Evolutionary conservation across 2,888 invertebrate species (phyloP), one percentile per base, ranked within the genome.

Genomic region (Habroteleia sp.): DNA sequence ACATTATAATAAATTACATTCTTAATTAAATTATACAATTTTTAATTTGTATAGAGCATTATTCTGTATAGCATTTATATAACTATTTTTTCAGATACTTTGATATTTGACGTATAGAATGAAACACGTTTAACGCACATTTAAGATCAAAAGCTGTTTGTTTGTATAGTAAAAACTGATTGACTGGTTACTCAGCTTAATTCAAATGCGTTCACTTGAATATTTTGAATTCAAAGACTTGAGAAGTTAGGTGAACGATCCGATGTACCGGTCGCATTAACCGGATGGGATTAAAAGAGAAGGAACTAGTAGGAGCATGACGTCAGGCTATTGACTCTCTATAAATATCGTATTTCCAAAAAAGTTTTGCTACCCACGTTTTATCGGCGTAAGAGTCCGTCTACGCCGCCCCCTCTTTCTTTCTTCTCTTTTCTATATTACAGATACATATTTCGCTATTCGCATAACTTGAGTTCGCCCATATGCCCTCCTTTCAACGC

Each of bases 341-440:
- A 84, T 85, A 85, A 84, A 85, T 85, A 85, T 82, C 81, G 78
- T 78, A 79, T 82, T 82, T 82, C 79, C 77, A 68, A 80, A 83
- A 81, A 80, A 81, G 79, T 80, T 44, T 44, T 52, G 60, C 81
- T 76, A 71, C 82, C 83, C 79, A 83, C 82, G 78, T 79, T 27
- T 42, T 52, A 71, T 48, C 62, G 27, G 65, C 46, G 48, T 48
- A 35, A 63, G 63, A 58, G 65, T 63, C 74, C 52, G 60, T 72
- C 66, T 63, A 65, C 73, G 42, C 60, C 63, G 48, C 68, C 65
- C 52, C 65, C 72, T 42, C 50, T 60, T 52, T 56, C 50, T 74
- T 75, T 58, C 58, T 69, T 58, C 48, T 29, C 39, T 50, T 60
- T 56, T 54, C 37, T 52, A 27, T 42, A 41, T 68, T 48, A 39